Conservation (phyloP, 2,888 invertebrate species). For the Entomobrya proxima region DNA sequence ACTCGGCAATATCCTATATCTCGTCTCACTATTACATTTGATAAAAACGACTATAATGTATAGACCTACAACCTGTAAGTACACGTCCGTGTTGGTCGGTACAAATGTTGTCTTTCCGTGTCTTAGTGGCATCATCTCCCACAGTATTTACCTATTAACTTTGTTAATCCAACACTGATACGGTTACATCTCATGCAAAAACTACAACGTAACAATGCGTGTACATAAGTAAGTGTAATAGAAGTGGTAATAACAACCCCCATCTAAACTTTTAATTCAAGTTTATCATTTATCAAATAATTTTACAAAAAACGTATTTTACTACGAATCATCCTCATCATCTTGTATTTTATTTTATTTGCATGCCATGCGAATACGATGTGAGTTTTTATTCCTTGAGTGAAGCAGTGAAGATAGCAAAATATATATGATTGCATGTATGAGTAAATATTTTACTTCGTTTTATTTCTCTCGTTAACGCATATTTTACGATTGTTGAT, state of each 20-base stretch:
- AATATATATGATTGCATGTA: background rate
- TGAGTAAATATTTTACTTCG: background rate
- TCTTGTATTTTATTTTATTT: background rate
- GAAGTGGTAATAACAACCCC: background rate
- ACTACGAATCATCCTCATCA: background rate
- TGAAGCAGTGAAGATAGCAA: background rate
- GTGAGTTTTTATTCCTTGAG: background rate
- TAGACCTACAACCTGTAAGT: too few species aligned
- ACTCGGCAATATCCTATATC: too few species aligned
- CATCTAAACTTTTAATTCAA: constrained; percentile 14
- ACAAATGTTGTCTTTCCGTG: too few species aligned
- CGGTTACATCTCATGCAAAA: constrained; percentile 10
- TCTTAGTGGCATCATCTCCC: background rate
- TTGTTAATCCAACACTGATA: background rate
- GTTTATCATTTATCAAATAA: constrained; percentile 25
- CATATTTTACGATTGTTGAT: constrained; percentile 27
- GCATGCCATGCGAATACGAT: constrained; percentile 10
- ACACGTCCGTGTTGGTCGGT: too few species aligned
- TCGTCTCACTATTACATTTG: too few species aligned
- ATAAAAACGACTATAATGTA: too few species aligned
- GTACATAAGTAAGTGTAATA: background rate
- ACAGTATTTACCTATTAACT: too few species aligned
- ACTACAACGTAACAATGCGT: background rate
- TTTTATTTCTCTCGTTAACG: constrained; percentile 45
- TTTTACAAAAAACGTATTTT: constrained; percentile 24